Evolutionary conservation across 2,888 invertebrate species (phyloP), one percentile per base, ranked within the genome.

Genomic region (Eupithecia insigniata): DNA sequence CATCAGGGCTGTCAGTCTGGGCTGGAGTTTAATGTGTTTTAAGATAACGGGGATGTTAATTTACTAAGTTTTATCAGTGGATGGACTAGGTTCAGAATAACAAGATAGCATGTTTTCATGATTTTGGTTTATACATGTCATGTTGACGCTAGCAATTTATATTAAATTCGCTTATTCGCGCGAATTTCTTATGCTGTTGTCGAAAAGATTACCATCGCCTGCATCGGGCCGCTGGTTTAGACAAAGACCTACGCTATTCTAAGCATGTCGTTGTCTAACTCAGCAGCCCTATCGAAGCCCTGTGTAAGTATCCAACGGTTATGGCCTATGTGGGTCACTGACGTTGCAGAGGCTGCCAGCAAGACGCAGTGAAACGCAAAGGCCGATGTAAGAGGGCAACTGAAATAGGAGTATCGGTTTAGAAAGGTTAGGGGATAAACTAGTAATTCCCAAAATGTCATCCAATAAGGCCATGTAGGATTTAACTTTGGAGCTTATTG

Each of bases 261-360:
- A 22, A 51, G 46, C 22, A 8, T 8, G 46, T 22, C 22, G 10
- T 51, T 55, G 26, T 26, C 12, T 55, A 26, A 26, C 22, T 55
- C 55, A 71, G 51, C 73, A 82, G 74, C 83, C 83, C 84, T 85
- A 78, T 10, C 66, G 75, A 76, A 77, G 77, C 78, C 78, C 62
- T 71, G 60, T 68, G 68, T 80, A 83, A 85, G 85, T 83, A 83
- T 80, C 76, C 78, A 84, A 81, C 79, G 67, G 83, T 83, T 85
- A 84, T 82, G 81, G 85, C 82, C 77, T 83, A 92, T 90, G 84
- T 92, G 87, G 92, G 92, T 91, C 92, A 92, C 82, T 82, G 85
- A 79, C 84, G 85, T 82, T 87, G 88, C 85, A 81, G 84, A 69
- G 71, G 65, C 73, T 74, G 74, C 74, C 69, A 74, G 74, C 69